Conservation (phyloP, 1,140 invertebrate genomes). For the Drosophila sulfurigaster region DNA sequence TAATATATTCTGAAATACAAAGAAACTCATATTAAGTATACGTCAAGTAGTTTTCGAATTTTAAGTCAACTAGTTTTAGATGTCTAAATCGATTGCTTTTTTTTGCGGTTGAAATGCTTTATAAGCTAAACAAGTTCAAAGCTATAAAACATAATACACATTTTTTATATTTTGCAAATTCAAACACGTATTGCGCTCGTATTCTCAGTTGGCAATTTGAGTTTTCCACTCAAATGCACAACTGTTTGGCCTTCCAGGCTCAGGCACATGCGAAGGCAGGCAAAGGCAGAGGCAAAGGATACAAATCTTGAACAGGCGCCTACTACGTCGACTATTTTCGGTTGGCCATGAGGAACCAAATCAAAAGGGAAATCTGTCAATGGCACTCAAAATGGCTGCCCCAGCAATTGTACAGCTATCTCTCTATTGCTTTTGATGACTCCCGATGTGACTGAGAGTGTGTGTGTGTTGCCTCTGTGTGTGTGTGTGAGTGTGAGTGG, state of each 20-base stretch:
- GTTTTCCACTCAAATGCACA: slow-evolving; percentile 19
- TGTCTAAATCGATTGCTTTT: no score
- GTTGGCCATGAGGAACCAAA: slow-evolving; percentile 38
- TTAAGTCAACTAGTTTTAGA: no score
- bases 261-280: no score
- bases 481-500: slow-evolving; percentile 6
- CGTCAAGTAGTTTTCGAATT: no score
- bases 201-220: slow-evolving; percentile 16
- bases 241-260: slow-evolving; percentile 5
- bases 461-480: slow-evolving; percentile 8
- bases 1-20: no score
- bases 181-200: background rate
- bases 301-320: slow-evolving; percentile 35
- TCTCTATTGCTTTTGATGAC: slow-evolving; percentile 28
- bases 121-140: slow-evolving; percentile 1
- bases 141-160: background rate
- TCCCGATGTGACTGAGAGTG: background rate
- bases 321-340: slow-evolving; percentile 2
- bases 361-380: slow-evolving; percentile 51
- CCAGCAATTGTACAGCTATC: slow-evolving; percentile 23
- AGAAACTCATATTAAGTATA: no score
- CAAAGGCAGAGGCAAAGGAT: background rate
- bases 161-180: background rate
- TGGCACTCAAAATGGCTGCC: slow-evolving; percentile 52
- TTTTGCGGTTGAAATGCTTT: background rate